These are phyloP conservation scores for Thereuonema tuberculata DNA, from an alignment of 1,140 invertebrate species.

Conservation along the genomic window DNA sequence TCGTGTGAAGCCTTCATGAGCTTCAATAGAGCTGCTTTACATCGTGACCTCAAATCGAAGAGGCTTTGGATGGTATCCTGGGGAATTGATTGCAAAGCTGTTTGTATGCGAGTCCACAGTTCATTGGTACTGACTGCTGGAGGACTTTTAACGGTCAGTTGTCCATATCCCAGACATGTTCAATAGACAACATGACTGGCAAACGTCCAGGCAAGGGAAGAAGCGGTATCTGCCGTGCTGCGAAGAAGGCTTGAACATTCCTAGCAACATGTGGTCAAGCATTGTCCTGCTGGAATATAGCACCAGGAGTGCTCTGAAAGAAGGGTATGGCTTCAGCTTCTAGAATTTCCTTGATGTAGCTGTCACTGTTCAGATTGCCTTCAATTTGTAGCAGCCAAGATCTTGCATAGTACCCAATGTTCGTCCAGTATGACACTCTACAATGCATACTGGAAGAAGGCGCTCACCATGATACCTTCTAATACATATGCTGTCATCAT, in stretches of 20 bases:
- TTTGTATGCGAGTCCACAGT: background rate
- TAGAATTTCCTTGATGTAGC: too few relatives aligned
- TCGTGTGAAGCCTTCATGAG: background rate
- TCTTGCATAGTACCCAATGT: too few relatives aligned
- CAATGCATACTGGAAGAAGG: background rate
- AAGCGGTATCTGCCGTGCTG: background rate
- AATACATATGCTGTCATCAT: background rate
- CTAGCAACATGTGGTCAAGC: background rate
- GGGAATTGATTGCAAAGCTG: background rate
- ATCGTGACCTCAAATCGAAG: background rate
- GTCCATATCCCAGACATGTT: background rate
- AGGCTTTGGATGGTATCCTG: background rate
- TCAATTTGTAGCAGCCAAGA: too few relatives aligned
- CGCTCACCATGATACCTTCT: background rate
- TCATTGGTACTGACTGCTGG: background rate
- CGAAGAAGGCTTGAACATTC: background rate
- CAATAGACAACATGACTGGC: background rate
- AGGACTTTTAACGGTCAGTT: background rate
- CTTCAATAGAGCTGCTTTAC: background rate
- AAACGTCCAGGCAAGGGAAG: background rate
- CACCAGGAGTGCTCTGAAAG: background rate
- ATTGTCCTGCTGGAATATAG: constrained; percentile 9
- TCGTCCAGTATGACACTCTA: background rate
- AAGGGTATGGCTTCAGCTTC: constrained; percentile 3
- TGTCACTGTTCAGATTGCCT: too few relatives aligned